Evolutionary conservation across 2,888 invertebrate genomes (phyloP).

Genomic region (Ethmia dodecea): DNA sequence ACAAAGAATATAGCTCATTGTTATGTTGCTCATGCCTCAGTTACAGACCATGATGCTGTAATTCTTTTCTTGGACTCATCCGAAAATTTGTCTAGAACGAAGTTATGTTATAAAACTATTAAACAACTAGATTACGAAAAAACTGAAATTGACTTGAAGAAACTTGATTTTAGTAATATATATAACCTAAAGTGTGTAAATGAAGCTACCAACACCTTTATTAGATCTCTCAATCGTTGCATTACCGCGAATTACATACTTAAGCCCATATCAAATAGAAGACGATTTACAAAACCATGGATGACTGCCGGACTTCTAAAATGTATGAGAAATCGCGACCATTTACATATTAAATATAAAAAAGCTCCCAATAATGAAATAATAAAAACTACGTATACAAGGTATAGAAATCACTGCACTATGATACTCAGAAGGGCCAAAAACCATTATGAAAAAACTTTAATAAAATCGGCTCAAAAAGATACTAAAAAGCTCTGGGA

Average conservation of each 20-base stretch:
- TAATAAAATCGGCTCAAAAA: slow-evolving; percentile 9
- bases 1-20: not conserved
- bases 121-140: no score
- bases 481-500: slow-evolving; percentile 17
- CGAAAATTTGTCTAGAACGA: not conserved
- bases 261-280: no score
- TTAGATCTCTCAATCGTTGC: no score
- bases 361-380: slow-evolving; percentile 12
- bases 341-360: slow-evolving; percentile 10
- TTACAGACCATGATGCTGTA: not conserved
- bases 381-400: slow-evolving; percentile 11
- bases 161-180: no score
- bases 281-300: no score
- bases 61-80: not conserved
- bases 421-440: slow-evolving; percentile 15
- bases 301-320: no score
- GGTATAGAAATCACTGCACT: slow-evolving; percentile 18
- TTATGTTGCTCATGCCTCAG: not conserved
- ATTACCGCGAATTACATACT: no score
- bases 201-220: no score
- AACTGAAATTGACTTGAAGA: no score
- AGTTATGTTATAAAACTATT: no score
- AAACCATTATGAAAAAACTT: slow-evolving; percentile 11
- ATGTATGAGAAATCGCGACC: slow-evolving; percentile 11
- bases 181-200: no score